Evolutionary conservation across 2,888 invertebrate genomes (phyloP), one percentile per base, ranked within the genome.

Genomic region (Pyrgus malvae): DNA sequence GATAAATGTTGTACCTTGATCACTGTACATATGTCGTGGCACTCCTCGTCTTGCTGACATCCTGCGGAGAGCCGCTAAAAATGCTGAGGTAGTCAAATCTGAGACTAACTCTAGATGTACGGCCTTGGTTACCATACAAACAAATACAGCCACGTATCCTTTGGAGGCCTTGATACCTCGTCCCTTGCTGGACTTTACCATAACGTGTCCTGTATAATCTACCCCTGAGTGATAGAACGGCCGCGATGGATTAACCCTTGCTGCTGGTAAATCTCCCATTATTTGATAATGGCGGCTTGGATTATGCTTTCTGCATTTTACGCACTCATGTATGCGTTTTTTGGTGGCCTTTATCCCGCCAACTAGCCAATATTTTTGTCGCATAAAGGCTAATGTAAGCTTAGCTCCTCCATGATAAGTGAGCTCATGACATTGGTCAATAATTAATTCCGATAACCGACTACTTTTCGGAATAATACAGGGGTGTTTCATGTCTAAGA

Each of bases 171-270:
- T 25, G 7, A 25, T 9, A 7, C 25, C 25, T 25, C 25, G 7
- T 3, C 25, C 25, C 25, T 25, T 25, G 7, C 9, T 7, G 9
- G 25, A 25, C 25, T 25, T 25, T 25, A 25, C 2, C 27, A n/a
- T 11, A 2, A 40, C 40, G n/a, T 21, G 12, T 6, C 23, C 25
- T 7, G 25, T 42, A 14, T n/a, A 42, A 25, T 42, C 42, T 9
- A 42, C 42, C 23, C 42, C 42, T 7, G 42, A 23, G 12, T 42
- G 23, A 25, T 42, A 42, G 42, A 42, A 42, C 5, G 42, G 42
- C 8, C 42, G 12, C 5, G 25, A n/a, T 11, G n/a, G 8, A 21
- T 42, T 42, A 5, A 25, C 23, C 3, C 42, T 42, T 6, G 42
- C 42, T 12, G 25, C 42, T 9, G 42, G 42, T 23, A 42, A 42